phyloP scores from a whole-genome alignment of 2,113 vertebrate species.

The Thryonomys swinderianus region DNA sequence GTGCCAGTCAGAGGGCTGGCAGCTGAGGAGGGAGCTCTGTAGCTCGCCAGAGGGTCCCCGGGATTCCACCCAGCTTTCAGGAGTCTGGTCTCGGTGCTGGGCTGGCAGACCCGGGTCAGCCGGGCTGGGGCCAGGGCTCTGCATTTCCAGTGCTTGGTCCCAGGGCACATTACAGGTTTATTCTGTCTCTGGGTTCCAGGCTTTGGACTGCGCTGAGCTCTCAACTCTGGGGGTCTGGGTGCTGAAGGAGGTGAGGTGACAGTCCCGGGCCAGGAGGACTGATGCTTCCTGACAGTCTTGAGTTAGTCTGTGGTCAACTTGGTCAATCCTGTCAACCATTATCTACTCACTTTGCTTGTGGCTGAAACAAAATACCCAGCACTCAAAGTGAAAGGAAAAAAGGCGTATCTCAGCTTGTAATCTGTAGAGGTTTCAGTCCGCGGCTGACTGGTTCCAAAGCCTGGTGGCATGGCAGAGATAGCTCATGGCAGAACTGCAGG shows the following conservation, averaged over 20 bases:
- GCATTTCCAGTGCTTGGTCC: background rate
- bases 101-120: background rate
- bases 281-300: background rate
- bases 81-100: background rate
- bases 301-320: background rate
- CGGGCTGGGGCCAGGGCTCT: background rate
- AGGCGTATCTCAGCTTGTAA: background rate
- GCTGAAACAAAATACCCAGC: background rate
- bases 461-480: background rate
- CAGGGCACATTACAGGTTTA: background rate
- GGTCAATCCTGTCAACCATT: background rate
- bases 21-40: background rate
- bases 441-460: background rate
- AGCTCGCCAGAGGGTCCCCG: background rate
- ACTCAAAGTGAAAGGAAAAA: background rate
- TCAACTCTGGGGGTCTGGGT: background rate
- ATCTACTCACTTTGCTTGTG: background rate
- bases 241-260: background rate
- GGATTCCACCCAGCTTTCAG: background rate
- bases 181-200: background rate
- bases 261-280: background rate
- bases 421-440: background rate
- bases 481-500: background rate
- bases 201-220: background rate
- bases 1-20: constrained; percentile 67